A percentile compares a stretch with the other conserved stretches of the same genome.
These are phyloP conservation scores for Lucilia cuprina DNA, from an alignment of 1,140 invertebrate genomes.

Conservation along the genomic window DNA sequence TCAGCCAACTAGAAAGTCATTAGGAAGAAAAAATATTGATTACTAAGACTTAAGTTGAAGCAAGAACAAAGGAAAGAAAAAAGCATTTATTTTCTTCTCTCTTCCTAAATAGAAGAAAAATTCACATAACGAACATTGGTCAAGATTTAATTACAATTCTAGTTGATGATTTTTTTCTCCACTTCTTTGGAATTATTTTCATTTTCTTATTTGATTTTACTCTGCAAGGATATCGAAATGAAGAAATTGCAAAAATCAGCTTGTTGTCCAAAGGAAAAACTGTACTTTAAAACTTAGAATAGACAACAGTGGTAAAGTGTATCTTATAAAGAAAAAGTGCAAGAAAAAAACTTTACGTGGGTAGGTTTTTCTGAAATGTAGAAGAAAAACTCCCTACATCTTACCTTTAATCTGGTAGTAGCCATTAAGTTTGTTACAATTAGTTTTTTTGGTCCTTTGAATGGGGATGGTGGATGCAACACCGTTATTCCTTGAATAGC, in stretches of 20 bases:
- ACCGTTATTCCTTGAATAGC: not conserved
- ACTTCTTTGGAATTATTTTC: not conserved
- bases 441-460: no score
- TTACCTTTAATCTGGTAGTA: no score
- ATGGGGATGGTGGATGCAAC: no score
- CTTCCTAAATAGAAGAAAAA: not conserved
- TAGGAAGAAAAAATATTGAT: not conserved
- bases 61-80: not conserved
- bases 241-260: not conserved
- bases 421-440: no score
- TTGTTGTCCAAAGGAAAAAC: no score
- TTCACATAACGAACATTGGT: constrained; percentile 2
- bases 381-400: no score
- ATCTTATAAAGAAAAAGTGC: no score
- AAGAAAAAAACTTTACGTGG: no score
- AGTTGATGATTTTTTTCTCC: constrained; percentile 5
- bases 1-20: not conserved
- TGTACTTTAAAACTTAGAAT: no score
- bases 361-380: no score
- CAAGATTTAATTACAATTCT: constrained; percentile 32
- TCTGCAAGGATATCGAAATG: not conserved
- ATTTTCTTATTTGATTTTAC: not conserved
- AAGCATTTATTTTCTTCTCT: not conserved
- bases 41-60: not conserved
- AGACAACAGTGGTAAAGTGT: no score